A percentile compares a stretch with the other conserved stretches of the same genome.
These are phyloP conservation scores for Caiman crocodilus DNA, from an alignment of 2,797 vertebrate species.

Conservation along the genomic window DNA sequence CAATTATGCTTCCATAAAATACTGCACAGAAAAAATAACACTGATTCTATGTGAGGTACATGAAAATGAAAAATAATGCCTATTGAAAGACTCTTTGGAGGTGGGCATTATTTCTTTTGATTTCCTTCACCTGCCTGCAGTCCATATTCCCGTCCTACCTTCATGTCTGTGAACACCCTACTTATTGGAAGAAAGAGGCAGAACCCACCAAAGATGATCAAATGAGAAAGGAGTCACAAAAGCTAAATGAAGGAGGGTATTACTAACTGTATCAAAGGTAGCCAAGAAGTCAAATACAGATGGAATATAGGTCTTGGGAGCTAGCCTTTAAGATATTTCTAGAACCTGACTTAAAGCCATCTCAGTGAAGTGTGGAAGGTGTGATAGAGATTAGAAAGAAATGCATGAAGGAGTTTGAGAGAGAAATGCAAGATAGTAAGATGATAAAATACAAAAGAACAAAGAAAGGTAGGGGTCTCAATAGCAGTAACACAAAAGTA, in stretches of 20 bases:
- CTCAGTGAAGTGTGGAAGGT: not conserved
- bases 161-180: not conserved
- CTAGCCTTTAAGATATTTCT: not conserved
- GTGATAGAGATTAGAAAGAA: not conserved
- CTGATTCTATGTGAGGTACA: not conserved
- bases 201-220: not conserved
- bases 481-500: fast-evolving
- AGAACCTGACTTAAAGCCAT: fast-evolving
- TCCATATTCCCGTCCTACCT: not conserved
- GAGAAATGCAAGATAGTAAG: not conserved
- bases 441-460: not conserved
- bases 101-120: not conserved
- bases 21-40: not conserved
- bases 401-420: not conserved
- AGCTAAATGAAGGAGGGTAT: not conserved
- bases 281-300: not conserved
- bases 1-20: not conserved
- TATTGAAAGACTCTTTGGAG: not conserved
- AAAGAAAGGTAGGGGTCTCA: not conserved
- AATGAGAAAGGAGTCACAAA: not conserved
- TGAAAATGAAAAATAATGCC: not conserved
- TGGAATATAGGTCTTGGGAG: not conserved
- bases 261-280: not conserved
- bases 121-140: not conserved
- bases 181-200: not conserved